Evolutionary conservation across 2,888 invertebrate species (phyloP), one percentile per base, ranked within the genome.

Genomic region (Polydrusus cervinus): DNA sequence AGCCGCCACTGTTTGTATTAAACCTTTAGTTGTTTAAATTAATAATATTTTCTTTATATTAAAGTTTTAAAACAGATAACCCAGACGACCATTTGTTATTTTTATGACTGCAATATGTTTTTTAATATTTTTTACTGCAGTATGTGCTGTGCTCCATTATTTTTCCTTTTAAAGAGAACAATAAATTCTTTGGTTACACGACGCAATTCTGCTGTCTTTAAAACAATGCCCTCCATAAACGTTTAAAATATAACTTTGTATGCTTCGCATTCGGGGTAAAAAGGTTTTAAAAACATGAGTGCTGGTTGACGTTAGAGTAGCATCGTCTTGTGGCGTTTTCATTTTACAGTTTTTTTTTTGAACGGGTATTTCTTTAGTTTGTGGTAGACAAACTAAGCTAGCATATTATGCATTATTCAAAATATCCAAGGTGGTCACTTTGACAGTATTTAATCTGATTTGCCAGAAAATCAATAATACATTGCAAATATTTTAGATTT

Each of bases 201-300:
- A 16, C 8, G 47, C 16, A 49, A 16, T 49, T 16, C 16, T 16
- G 16, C 16, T 49, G 16, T 49, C 14, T 16, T 49, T 49, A 16
- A 49, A 16, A 49, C 47, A 49, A 49, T 16, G 45, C n/a, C 45
- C n/a, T 6, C 13, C 45, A 49, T 49, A 16, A 49, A 16, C 47
- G 16, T 49, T 49, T 16, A 49, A 49, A 49, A 49, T 49, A 16
- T 49, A 49, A 49, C n/a, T 9, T 49, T 49, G n/a, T n/a, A 49
- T 16, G 16, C 47, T 49, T n/a, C 14, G 16, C 47, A 49, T 49
- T 49, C 16, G 16, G 16, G 9, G 47, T 49, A 49, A 49, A 49
- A 49, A 9, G 47, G 14, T 49, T 49, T 49, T 49, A 16, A 49
- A 49, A 49, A 49, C 16, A 49, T 49, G 16, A 16, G 47, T 8